Evolutionary conservation across 2,888 invertebrate genomes (phyloP), one percentile per base, ranked within the genome.

Genomic region (Trissolcus japonicus): DNA sequence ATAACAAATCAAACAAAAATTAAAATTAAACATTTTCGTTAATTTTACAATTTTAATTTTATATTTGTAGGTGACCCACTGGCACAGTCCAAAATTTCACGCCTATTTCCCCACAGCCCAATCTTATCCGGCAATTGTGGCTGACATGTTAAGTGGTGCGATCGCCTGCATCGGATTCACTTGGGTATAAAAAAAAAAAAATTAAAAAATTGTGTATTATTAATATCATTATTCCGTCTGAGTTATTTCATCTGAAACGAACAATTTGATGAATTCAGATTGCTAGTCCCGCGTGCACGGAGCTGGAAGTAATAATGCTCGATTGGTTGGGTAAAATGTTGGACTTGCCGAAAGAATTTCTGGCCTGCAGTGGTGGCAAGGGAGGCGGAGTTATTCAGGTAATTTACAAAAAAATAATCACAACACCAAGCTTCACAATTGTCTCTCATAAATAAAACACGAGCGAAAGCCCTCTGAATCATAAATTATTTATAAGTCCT

Each of bases 81-180:
- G 98, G 98, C 97, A 98, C 88, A 96, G 96, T 66, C 98, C 98
- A 7, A 93, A 95, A 86, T 98, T 98, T 91, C 96, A 97, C 90
- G 98, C 98, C 4, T 98, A 98, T 90, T 97, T 96, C 89, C 97
- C 97, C 16, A 96, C 97, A 0, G 97, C 95, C 40, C 96, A 96
- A 90, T 97, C 97, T 0, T 98, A 97, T 89, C 96, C 98, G 0
- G 94, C 96, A 11, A 96, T 98, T 82, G 95, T 97, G 11, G 98
- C 96, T 6, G 98, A 98, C 85, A 98, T 98, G 93, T 90, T 98
- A 46, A 96, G 96, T 85, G 97, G 96, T 53, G 97, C 97, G 35
- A 97, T 98, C 82, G 97, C 96, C 6, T 98, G 98, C 88, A 97
- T 98, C 82, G 98, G 98, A 80, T 98, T 98, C 89, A 94, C 96